Evolutionary conservation across 2,888 invertebrate genomes (phyloP), one percentile per base, ranked within the genome.

Genomic region (Chrysodeixis includens): DNA sequence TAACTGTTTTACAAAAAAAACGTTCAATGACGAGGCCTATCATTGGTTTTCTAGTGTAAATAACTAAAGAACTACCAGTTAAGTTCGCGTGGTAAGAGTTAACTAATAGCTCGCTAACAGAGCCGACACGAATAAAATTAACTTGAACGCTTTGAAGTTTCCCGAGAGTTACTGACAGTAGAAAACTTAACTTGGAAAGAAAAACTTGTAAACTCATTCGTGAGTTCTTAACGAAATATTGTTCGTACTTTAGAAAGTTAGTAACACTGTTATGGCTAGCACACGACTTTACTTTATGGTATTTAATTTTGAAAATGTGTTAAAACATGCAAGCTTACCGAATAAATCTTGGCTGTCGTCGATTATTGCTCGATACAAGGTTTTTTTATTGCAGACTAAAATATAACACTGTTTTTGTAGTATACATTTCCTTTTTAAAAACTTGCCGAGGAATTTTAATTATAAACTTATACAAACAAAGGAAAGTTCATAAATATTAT

Each of bases 31-130:
- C 52, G 30, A 30, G 9, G 51, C 61, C 59, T 59, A 68, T 69
- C 66, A 66, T 69, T 68, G 78, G 67, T 58, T 79, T 68, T 63
- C 68, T 40, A 66, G 66, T 44, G 49, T 49, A 76, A 72, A 72
- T 70, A 80, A 69, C 66, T 49, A 76, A 72, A 72, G 68, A 80
- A 69, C 66, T 54, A 62, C 51, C 69, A 62, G 49, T 70, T 66
- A 63, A 69, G 65, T 68, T 87, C 79, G 86, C 87, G 86, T 86
- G 86, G 54, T 55, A 56, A 60, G 64, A 71, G 77, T 82, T 85
- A 82, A 85, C 82, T 85, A 83, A 84, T 81, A 85, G 83, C 72
- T 79, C 69, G 80, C 83, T 82, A 84, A 83, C 80, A 66, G 62
- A 73, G 71, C 76, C 74, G 69, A 82, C 84, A 86, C 81, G 83